These are phyloP conservation scores for Apodemus sylvaticus DNA, from an alignment of 2,113 vertebrate species.

Conservation along the genomic window DNA sequence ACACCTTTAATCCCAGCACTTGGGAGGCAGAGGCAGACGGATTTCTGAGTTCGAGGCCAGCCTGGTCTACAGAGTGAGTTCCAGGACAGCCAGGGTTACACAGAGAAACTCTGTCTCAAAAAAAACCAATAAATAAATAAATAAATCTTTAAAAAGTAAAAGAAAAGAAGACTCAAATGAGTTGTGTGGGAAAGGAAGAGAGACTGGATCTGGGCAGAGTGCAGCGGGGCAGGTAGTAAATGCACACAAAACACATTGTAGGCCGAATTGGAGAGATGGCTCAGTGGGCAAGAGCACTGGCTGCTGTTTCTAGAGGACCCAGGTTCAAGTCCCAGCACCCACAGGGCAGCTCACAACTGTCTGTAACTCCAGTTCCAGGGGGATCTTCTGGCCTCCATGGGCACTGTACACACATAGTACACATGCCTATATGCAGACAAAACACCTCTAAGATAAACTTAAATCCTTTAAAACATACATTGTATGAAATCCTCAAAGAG, in stretches of 20 bases:
- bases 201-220: neutral
- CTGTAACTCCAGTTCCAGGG: neutral
- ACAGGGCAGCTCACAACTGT: neutral
- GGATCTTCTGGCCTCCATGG: neutral
- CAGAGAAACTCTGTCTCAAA: too few relatives aligned
- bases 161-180: neutral
- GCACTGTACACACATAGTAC: neutral
- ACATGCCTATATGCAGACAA: neutral
- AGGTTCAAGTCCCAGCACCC: neutral
- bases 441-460: neutral
- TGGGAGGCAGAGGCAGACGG: too few relatives aligned
- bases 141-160: too few relatives aligned
- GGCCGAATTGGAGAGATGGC: neutral
- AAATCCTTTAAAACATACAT: neutral
- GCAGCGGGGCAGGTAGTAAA: neutral
- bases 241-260: neutral
- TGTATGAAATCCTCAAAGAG: neutral
- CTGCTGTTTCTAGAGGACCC: neutral
- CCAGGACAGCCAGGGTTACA: too few relatives aligned
- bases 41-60: too few relatives aligned
- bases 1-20: too few relatives aligned
- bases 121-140: too few relatives aligned
- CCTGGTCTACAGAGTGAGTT: too few relatives aligned
- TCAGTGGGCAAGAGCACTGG: neutral
- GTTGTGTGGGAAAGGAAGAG: neutral